Percentiles rank a stretch among this genome's conserved stretches.
These are phyloP conservation scores for Vulpes lagopus DNA, from an alignment of 2,113 vertebrate genomes.

Conservation along the genomic window DNA sequence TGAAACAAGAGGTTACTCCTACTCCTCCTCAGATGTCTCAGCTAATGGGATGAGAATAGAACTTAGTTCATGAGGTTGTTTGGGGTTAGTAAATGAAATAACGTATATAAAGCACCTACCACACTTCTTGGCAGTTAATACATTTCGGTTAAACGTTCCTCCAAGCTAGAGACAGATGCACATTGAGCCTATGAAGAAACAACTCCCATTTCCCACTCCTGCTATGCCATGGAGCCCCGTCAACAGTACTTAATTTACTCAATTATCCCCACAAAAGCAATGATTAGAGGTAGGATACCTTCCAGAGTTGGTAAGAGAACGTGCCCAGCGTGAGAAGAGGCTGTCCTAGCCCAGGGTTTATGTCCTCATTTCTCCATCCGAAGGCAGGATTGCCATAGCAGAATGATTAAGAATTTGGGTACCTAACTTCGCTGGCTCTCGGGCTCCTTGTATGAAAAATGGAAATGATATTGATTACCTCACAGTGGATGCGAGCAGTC, in stretches of 20 bases:
- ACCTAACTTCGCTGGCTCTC: neutral
- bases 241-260: neutral
- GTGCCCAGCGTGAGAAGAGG: neutral
- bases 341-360: fast-evolving
- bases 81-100: neutral
- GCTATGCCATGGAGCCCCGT: neutral
- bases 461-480: neutral
- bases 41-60: neutral
- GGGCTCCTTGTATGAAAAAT: neutral
- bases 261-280: neutral
- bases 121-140: neutral
- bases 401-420: constrained; percentile 36
- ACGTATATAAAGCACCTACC: neutral
- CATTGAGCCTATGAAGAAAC: neutral
- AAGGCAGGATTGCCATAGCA: neutral
- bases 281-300: constrained; percentile 12
- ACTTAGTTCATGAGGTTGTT: neutral
- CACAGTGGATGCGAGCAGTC: neutral
- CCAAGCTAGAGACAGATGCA: constrained; percentile 32
- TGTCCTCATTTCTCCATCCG: neutral
- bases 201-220: neutral
- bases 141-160: neutral
- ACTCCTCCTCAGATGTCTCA: neutral
- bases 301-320: neutral
- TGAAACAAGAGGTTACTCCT: neutral